Evolutionary conservation across 2,797 vertebrate species (phyloP).

Genomic region (Enteromius afrohamiltoni): DNA sequence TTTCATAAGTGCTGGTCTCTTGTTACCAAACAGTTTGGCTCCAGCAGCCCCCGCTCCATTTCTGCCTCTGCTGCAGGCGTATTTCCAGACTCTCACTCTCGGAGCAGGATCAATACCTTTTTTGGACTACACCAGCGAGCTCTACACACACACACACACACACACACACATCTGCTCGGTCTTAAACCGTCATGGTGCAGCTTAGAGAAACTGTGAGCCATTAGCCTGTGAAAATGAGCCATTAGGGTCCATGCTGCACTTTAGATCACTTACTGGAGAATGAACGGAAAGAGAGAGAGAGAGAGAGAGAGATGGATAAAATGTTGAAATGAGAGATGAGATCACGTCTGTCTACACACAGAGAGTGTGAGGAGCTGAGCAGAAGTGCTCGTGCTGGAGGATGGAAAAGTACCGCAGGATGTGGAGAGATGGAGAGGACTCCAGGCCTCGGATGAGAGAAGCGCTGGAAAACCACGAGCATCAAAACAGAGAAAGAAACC

Average conservation of each 20-base stretch:
- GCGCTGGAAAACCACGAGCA: not conserved
- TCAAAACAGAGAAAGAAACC: not conserved
- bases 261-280: slow-evolving; percentile 70
- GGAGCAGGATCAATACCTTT: slow-evolving; percentile 62
- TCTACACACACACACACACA: slow-evolving; percentile 51
- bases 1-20: slow-evolving; percentile 12
- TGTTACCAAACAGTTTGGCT: slow-evolving; percentile 20
- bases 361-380: not conserved
- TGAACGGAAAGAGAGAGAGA: not conserved
- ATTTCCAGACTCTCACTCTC: slow-evolving; percentile 53
- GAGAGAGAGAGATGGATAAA: not conserved
- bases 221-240: slow-evolving; percentile 68
- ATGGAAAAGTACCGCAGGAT: slow-evolving; percentile 38
- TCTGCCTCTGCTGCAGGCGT: slow-evolving; percentile 38
- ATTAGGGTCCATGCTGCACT: slow-evolving; percentile 68
- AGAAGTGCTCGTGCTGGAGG: not conserved
- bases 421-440: slow-evolving; percentile 27
- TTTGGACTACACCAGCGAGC: slow-evolving; percentile 51
- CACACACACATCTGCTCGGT: slow-evolving; percentile 55
- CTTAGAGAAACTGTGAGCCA: slow-evolving; percentile 66
- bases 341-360: slow-evolving; percentile 19
- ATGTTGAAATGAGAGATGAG: slow-evolving; percentile 17
- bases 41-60: slow-evolving; percentile 6
- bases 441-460: slow-evolving; percentile 33
- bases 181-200: slow-evolving; percentile 70